Evolutionary conservation across 2,797 vertebrate species (phyloP), one percentile per base, ranked within the genome.

Genomic region (Typhlichthys subterraneus): DNA sequence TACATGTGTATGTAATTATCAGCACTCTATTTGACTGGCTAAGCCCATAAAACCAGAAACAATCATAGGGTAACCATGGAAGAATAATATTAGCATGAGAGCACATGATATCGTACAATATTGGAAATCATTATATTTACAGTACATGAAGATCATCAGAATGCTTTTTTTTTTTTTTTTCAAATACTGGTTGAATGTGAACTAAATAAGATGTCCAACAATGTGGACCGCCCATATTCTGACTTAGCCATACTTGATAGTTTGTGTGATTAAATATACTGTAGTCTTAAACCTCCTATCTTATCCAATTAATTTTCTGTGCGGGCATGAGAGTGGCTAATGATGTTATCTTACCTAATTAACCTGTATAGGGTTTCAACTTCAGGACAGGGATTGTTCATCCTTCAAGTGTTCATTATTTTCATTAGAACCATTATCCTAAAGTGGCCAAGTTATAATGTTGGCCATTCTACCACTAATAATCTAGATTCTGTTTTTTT

Each of bases 321-420:
- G 83, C 87, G 87, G 89, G 87, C 89, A 90, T 87, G 87, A 93
- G 89, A 91, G 88, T 89, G 89, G 88, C 89, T 93, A 93, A 94
- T 93, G 90, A 93, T 93, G 92, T 94, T 94, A 94, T 94, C 90
- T 92, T 93, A 93, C 91, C 92, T 93, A 93, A 94, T 93, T 93
- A 93, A 94, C 92, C 93, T 94, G 91, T 87, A 85, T 91, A 92
- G 89, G 89, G 88, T 91, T 91, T 89, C 84, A 81, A 93, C 89
- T 89, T 81, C 85, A 87, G 88, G 90, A 92, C 91, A 91, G 82
- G 81, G 86, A 87, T 84, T 86, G 84, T 87, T 89, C 92, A 93
- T 93, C 88, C 87, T 81, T 93, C 91, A 85, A 89, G 86, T 81
- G 80, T 91, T 94, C 91, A 91, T 94, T 93, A 91, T 91, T 90